Evolutionary conservation across 1,140 invertebrate genomes (phyloP), one percentile per base, ranked within the genome.

Genomic region (Neocloeon triangulifer): DNA sequence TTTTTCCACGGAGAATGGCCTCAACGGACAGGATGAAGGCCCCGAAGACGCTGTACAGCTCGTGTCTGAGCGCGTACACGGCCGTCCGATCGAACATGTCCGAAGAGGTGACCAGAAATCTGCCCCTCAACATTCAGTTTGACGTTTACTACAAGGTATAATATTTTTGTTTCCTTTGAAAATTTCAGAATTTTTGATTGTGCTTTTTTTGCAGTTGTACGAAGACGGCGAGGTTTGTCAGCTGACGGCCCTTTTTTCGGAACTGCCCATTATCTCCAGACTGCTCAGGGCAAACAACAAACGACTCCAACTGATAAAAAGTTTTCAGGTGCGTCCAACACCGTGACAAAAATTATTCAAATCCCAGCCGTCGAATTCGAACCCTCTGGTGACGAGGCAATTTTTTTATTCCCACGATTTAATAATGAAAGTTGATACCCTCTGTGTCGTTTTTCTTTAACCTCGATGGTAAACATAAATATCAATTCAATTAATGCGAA

Each of bases 281-380:
- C 59, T 85, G 41, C 49, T 85, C 21, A 73, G 66, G 39, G 65
- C 75, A 32, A 64, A 66, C 43, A 66, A 67, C 35, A 66, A 69
- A 37, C 65, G 76, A 40, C 57, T 64, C 31, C 53, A 64, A 32
- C 51, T 79, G 25, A 44, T 76, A 27, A 62, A 66, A 42, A 69
- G 63, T 41, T 69, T 76, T 49, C 64, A 70, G 55, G 64, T 71
- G 36, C n/a, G n/a, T n/a, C n/a, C n/a, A n/a, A n/a, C n/a, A n/a
- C n/a, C n/a, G n/a, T n/a, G n/a, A n/a, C n/a, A n/a, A n/a, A n/a
- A n/a, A n/a, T n/a, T n/a, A n/a, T n/a, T n/a, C n/a, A n/a, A n/a
- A n/a, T n/a, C n/a, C n/a, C n/a, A n/a, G n/a, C n/a, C n/a, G n/a
- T n/a, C n/a, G n/a, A n/a, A n/a, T n/a, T n/a, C n/a, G n/a, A n/a